phyloP scores from a whole-genome alignment of 2,888 invertebrate species.

The Clistopyga incitator region DNA sequence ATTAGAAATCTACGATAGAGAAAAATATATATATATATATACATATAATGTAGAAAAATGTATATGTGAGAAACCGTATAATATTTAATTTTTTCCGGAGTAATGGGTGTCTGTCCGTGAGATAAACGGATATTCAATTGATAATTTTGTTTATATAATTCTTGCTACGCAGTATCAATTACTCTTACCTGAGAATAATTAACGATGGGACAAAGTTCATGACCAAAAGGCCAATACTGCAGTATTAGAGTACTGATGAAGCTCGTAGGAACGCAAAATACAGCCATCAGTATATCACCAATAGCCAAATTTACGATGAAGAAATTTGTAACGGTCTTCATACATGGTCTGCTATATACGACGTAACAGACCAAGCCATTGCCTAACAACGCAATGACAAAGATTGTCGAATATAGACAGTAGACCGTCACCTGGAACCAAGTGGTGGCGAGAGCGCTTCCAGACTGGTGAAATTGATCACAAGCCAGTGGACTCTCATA shows the following conservation, averaged over 20 bases:
- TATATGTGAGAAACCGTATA: no score
- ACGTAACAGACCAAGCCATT: constrained; percentile 94
- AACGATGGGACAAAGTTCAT: constrained; percentile 92
- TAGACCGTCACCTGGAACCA: constrained; percentile 89
- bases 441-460: constrained; percentile 82
- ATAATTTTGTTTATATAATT: neutral
- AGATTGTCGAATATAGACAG: constrained; percentile 90
- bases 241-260: constrained; percentile 92
- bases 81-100: no score
- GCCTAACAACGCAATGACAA: constrained; percentile 89
- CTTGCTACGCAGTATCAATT: neutral
- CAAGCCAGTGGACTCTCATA: constrained; percentile 63
- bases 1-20: no score
- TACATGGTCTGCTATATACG: constrained; percentile 92
- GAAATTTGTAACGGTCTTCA: constrained; percentile 96
- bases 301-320: constrained; percentile 96
- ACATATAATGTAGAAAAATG: no score
- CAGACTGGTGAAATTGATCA: constrained; percentile 64
- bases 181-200: constrained; percentile 89
- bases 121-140: no score
- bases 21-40: no score
- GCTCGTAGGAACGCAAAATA: constrained; percentile 96
- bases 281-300: constrained; percentile 95
- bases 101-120: no score
- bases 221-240: constrained; percentile 95